These are phyloP conservation scores for Mactra quadrangularis DNA, from an alignment of 1,140 invertebrate genomes.

Conservation along the genomic window DNA sequence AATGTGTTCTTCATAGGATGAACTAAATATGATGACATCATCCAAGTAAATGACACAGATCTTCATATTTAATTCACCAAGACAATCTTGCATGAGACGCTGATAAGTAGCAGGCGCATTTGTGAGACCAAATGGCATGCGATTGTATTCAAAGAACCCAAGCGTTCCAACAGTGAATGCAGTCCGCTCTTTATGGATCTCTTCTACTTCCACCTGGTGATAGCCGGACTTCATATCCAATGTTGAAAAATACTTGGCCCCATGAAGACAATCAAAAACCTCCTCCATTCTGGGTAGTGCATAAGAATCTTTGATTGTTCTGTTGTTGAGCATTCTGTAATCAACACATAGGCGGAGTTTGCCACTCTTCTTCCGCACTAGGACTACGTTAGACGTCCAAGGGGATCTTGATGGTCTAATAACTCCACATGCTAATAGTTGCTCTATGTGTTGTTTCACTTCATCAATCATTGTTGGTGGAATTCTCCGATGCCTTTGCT, in stretches of 20 bases:
- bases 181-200: not conserved
- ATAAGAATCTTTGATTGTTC: not conserved
- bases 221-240: not conserved
- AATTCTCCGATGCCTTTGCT: too few species aligned
- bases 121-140: not conserved
- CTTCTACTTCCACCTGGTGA: constrained; percentile 18
- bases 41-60: constrained; percentile 6
- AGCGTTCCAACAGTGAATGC: not conserved
- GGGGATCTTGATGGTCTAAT: too few species aligned
- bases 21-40: constrained; percentile 6
- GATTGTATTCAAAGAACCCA: not conserved
- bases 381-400: too few species aligned
- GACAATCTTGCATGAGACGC: too few species aligned
- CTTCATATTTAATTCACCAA: constrained; percentile 25
- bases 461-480: constrained; percentile 51
- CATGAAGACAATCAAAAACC: not conserved
- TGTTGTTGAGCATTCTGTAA: not conserved
- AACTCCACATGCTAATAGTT: constrained; percentile 33
- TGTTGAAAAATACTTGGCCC: not conserved
- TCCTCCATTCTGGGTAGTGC: not conserved
- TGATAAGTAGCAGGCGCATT: constrained; percentile 5
- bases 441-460: constrained; percentile 45
- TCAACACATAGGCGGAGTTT: not conserved
- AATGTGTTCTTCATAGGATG: not conserved
- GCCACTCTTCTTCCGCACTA: too few species aligned